These are phyloP conservation scores for Copidosoma aretas DNA, from an alignment of 2,888 invertebrate genomes.

Conservation along the genomic window DNA sequence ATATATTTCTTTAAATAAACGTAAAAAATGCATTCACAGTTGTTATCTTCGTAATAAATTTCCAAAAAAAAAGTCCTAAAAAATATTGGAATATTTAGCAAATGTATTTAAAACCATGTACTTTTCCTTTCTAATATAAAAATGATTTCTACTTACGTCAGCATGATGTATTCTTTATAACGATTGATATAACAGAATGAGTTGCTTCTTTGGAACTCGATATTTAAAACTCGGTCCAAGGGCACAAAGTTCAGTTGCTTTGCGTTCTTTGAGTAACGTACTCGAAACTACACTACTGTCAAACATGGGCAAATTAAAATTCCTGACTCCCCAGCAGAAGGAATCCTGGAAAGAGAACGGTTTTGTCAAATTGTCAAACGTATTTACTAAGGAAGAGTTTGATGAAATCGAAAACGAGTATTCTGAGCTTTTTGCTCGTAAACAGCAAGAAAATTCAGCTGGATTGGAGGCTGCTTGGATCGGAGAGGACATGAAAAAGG, in stretches of 20 bases:
- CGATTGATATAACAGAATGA: conserved; percentile 3
- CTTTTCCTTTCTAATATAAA: too few relatives aligned
- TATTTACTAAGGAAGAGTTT: conserved; percentile 63
- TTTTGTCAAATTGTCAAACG: conserved; percentile 64
- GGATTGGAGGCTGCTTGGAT: conserved; percentile 67
- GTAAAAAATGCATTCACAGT: too few relatives aligned
- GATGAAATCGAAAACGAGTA: conserved; percentile 64
- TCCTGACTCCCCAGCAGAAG: conserved; percentile 63
- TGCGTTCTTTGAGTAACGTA: not conserved
- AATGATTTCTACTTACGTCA: conserved; percentile 12
- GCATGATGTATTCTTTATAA: conserved; percentile 10
- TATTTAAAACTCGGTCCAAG: conserved; percentile 17
- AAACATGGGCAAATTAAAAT: conserved; percentile 50
- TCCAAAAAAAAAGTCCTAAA: too few relatives aligned
- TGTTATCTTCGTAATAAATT: too few relatives aligned
- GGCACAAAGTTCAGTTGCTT: conserved; percentile 10
- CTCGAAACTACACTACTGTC: not conserved
- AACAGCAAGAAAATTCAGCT: conserved; percentile 57
- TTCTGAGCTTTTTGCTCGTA: conserved; percentile 65
- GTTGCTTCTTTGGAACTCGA: not conserved
- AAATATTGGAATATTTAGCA: too few relatives aligned
- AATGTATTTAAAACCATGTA: too few relatives aligned
- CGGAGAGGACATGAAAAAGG: conserved; percentile 64
- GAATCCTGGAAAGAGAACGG: conserved; percentile 66
- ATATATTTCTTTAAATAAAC: too few relatives aligned